phyloP scores from a whole-genome alignment of 1,140 invertebrate genomes.

The Subanguina moxae region DNA sequence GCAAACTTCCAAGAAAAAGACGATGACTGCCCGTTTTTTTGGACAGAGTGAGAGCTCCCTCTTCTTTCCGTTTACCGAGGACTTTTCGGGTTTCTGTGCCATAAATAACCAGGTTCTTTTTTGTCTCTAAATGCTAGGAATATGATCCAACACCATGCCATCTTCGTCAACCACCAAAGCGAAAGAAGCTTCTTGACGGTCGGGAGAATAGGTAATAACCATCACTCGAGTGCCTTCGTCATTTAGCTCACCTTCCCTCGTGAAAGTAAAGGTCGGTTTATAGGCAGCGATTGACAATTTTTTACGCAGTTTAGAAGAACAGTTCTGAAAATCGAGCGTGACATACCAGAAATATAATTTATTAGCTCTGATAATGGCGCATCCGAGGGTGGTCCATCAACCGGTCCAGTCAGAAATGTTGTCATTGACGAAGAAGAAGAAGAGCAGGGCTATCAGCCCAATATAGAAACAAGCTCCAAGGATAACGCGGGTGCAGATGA shows the following conservation, averaged over 20 bases:
- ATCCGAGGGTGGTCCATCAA: not conserved
- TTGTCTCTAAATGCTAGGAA: no score
- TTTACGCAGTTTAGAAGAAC: not conserved
- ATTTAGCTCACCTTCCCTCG: slow-evolving; percentile 58
- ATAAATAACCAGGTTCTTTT: slow-evolving; percentile 71
- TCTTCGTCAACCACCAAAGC: slow-evolving; percentile 78
- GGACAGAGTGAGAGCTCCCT: slow-evolving; percentile 69
- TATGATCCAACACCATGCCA: slow-evolving; percentile 80
- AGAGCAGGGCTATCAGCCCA: not conserved
- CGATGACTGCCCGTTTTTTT: slow-evolving; percentile 60
- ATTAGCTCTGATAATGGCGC: no score
- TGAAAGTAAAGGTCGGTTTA: slow-evolving; percentile 40
- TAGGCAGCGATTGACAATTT: slow-evolving; percentile 17
- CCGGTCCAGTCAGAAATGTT: not conserved
- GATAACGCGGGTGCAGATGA: no score
- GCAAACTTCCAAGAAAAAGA: slow-evolving; percentile 59
- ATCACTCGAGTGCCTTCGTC: slow-evolving; percentile 69
- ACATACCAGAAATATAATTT: not conserved
- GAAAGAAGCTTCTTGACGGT: slow-evolving; percentile 80
- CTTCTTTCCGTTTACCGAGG: slow-evolving; percentile 78
- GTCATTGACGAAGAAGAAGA: slow-evolving; percentile 64
- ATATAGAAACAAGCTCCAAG: no score
- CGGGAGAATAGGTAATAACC: slow-evolving; percentile 79
- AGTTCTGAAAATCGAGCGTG: not conserved
- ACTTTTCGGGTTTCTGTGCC: slow-evolving; percentile 74